Base-by-base conservation (phyloP, 2,113 vertebrate species). In the Sebastes fasciatus region DNA sequence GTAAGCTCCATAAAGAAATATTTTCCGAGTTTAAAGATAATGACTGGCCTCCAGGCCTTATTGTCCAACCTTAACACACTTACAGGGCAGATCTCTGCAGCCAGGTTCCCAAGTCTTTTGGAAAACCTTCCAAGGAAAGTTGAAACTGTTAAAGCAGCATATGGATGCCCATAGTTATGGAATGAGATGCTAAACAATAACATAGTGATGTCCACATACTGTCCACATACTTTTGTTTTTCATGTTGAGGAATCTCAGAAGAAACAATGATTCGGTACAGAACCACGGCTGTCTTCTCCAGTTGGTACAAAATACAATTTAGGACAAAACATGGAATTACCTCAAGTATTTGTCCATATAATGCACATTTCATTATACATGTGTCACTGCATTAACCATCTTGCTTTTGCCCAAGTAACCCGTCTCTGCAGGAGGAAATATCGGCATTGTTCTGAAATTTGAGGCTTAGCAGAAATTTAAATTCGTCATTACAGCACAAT, bases 281-380 rank as follows among this genome's bases (percentile, higher is more conserved):
- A 40, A 52, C 16, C 14, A 34, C 1, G 0, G 3, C 68, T 17
- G 8, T 34, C 7, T 66, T 34, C 13, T 68, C 9, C 16, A 17
- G 62, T 17, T 51, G 23, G 8, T 34, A 34, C 8, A 66, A 55
- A 75, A 64, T 7, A 62, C 10, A 52, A 19, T 19, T 64, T 65
- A 6, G 11, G 11, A 7, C 8, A 17, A 66, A 57, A 66, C 5
- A 16, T 76, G 17, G 4, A n/a, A 6, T 23, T 8, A 12, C 26
- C 63, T 21, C 8, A 40, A 11, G 17, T 6, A 13, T 68, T 9
- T 34, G 8, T 68, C 8, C 14, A 34, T 51, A 34, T 23, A 17
- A 67, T 26, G 19, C 2, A 70, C 17, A 55, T 21, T 23, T 12
- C 72, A 61, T 61, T 68, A n/a, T 70, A 55, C 55, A 70, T 49